Conservation (phyloP, 2,113 vertebrate species). For the Callochromis pleurospilus region DNA sequence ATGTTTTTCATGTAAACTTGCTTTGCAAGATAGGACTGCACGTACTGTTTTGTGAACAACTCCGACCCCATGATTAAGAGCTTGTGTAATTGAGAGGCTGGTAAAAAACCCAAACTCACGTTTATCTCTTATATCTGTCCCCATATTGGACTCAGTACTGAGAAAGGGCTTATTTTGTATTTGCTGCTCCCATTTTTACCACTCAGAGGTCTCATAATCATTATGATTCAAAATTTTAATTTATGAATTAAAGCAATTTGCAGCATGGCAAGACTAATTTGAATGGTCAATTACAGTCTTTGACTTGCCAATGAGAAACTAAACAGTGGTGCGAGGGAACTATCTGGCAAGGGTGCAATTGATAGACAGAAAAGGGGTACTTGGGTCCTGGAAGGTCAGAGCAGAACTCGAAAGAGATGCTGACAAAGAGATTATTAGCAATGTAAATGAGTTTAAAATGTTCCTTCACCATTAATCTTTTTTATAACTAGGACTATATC, state of each 20-base stretch:
- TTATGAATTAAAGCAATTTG: conserved; percentile 30
- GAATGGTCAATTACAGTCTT: not conserved
- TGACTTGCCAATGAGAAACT: not conserved
- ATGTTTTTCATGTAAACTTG: conserved; percentile 15
- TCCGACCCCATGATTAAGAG: not conserved
- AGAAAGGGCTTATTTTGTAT: not conserved
- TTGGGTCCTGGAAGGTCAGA: not conserved
- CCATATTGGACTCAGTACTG: not conserved
- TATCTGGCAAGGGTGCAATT: not conserved
- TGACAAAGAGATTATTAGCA: not conserved
- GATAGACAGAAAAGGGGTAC: not conserved
- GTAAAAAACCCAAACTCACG: not conserved
- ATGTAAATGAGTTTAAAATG: not conserved
- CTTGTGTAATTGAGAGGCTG: not conserved
- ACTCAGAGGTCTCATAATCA: conserved; percentile 22
- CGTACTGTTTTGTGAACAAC: conserved; percentile 11
- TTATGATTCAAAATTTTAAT: conserved; percentile 47
- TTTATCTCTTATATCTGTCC: not conserved
- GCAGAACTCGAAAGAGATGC: not conserved
- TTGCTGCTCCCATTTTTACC: not conserved
- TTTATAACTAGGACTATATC: not conserved
- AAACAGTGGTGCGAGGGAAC: not conserved
- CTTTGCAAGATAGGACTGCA: not conserved
- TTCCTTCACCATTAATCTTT: not conserved
- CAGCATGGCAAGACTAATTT: conserved; percentile 2